Conservation (phyloP, 2,888 invertebrate species). For the Luffia ferchaultella region DNA sequence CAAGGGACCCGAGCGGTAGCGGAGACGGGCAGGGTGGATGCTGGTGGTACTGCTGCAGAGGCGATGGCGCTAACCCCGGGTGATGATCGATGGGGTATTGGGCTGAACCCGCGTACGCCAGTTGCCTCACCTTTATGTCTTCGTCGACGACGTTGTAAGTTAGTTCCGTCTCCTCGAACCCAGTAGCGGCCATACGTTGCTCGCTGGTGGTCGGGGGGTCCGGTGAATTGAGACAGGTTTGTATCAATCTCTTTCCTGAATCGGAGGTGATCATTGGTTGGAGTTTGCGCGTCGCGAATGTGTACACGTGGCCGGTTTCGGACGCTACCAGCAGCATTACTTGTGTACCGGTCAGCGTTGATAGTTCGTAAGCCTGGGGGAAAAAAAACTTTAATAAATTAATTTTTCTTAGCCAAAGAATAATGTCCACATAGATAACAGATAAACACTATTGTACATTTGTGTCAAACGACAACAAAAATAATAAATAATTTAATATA, state of each 20-base stretch:
- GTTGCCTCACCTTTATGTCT: slow-evolving; percentile 97
- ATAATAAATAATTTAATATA: too few relatives aligned
- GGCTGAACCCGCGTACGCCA: slow-evolving; percentile 84
- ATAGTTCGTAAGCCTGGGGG: slow-evolving; percentile 96
- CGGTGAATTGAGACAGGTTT: slow-evolving; percentile 97
- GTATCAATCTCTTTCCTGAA: slow-evolving; percentile 96
- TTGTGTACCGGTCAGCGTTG: slow-evolving; percentile 98
- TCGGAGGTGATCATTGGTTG: slow-evolving; percentile 99
- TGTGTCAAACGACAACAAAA: too few relatives aligned
- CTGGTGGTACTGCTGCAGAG: slow-evolving; percentile 76
- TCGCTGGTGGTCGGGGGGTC: slow-evolving; percentile 88
- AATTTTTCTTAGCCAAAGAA: too few relatives aligned
- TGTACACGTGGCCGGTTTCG: slow-evolving; percentile 99
- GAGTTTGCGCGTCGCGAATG: slow-evolving; percentile 97
- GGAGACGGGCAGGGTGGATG: slow-evolving; percentile 80
- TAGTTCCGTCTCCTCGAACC: slow-evolving; percentile 98
- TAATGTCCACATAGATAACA: too few relatives aligned
- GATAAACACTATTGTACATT: too few relatives aligned
- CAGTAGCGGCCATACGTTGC: slow-evolving; percentile 97
- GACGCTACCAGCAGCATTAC: slow-evolving; percentile 99
- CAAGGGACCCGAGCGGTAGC: slow-evolving; percentile 66
- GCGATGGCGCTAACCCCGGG: slow-evolving; percentile 70
- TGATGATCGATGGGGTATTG: slow-evolving; percentile 75
- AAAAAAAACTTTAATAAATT: too few relatives aligned
- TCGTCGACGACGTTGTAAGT: slow-evolving; percentile 96